These are phyloP conservation scores for Pissodes strobi DNA, from an alignment of 1,140 invertebrate genomes.

Conservation along the genomic window DNA sequence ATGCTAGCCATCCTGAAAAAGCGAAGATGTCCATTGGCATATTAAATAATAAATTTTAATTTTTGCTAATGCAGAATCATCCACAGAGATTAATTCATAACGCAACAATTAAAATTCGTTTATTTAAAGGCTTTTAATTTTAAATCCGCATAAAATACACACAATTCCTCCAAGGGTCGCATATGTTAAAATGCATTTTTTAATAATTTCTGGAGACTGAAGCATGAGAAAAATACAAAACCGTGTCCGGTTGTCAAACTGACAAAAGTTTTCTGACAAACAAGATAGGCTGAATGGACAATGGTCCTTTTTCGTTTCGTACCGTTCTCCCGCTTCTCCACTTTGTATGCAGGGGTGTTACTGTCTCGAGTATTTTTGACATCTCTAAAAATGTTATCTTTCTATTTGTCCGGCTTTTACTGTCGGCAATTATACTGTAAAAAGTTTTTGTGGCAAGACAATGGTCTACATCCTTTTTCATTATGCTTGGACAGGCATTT, in stretches of 20 bases:
- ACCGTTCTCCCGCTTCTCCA: constrained; percentile 4
- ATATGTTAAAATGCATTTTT: constrained; percentile 45
- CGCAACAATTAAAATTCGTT: too few species aligned
- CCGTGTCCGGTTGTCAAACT: constrained; percentile 49
- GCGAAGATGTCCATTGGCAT: too few species aligned
- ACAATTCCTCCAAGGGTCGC: constrained; percentile 34
- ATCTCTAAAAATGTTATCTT: constrained; percentile 37
- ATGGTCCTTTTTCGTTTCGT: constrained; percentile 27
- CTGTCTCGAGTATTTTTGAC: constrained; percentile 35
- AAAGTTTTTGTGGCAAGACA: constrained; percentile 32
- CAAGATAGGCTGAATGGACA: constrained; percentile 50
- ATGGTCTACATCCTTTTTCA: constrained; percentile 22
- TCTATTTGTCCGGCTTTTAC: constrained; percentile 24
- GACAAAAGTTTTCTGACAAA: constrained; percentile 51
- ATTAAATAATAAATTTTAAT: too few species aligned
- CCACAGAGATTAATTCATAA: too few species aligned
- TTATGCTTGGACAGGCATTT: constrained; percentile 7
- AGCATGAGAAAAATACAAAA: constrained; percentile 44
- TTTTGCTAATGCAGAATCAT: too few species aligned
- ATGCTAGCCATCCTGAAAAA: too few species aligned
- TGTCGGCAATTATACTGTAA: constrained; percentile 30
- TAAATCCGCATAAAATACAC: too few species aligned
- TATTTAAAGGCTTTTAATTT: too few species aligned
- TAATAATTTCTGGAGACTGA: constrained; percentile 32
- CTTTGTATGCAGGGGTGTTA: constrained; percentile 27